These are phyloP conservation scores for Aptenodytes forsteri DNA, from an alignment of 2,113 vertebrate species.

Conservation along the genomic window DNA sequence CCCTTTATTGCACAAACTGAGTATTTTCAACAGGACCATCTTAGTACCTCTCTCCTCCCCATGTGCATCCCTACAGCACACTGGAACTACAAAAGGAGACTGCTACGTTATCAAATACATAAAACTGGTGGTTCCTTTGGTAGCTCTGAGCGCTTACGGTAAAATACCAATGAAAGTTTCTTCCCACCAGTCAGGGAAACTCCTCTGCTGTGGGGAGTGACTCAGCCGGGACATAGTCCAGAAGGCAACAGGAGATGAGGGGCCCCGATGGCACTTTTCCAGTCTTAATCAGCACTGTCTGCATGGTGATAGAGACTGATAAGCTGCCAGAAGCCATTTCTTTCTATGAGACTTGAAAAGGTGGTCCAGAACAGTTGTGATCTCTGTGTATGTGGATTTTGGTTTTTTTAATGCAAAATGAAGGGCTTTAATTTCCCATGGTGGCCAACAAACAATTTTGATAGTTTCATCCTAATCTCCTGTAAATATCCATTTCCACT, in stretches of 20 bases:
- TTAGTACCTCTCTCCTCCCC: neutral
- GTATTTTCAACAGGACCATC: neutral
- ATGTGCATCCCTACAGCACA: neutral
- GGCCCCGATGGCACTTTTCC: slow-evolving; percentile 26
- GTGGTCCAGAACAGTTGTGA: slow-evolving; percentile 8
- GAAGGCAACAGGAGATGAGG: slow-evolving; percentile 51
- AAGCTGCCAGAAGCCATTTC: slow-evolving; percentile 11
- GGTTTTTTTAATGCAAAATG: neutral
- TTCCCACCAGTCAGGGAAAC: slow-evolving; percentile 17
- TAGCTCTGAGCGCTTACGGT: neutral
- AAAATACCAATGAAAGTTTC: neutral
- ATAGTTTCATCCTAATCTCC: slow-evolving; percentile 25
- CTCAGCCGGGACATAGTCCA: slow-evolving; percentile 29
- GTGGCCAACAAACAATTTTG: neutral
- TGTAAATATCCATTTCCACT: slow-evolving; percentile 19
- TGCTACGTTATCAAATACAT: neutral
- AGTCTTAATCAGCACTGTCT: slow-evolving; percentile 48
- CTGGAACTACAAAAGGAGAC: neutral
- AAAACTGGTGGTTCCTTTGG: neutral
- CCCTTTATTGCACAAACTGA: neutral
- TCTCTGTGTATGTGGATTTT: neutral
- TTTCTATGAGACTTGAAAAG: slow-evolving; percentile 26
- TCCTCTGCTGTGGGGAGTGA: slow-evolving; percentile 17
- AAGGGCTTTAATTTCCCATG: neutral
- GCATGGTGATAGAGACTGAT: neutral